Evolutionary conservation across 2,888 invertebrate species (phyloP).

Genomic region (Cyaniris semiargus): DNA sequence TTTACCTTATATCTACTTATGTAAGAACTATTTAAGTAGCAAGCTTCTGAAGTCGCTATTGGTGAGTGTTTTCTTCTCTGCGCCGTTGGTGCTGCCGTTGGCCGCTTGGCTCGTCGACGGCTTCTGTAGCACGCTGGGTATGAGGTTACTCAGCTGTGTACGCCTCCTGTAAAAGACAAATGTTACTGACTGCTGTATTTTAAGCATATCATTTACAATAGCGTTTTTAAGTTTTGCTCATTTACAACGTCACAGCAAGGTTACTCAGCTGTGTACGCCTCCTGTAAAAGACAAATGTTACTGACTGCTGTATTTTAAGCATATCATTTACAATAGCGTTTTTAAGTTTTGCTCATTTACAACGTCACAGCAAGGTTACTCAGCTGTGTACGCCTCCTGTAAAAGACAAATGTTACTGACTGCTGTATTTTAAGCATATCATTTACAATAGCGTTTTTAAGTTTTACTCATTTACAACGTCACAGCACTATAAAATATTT

Average conservation of each 20-base stretch:
- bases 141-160: slow-evolving; percentile 72
- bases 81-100: slow-evolving; percentile 48
- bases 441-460: no score
- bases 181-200: neutral
- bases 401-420: slow-evolving; percentile 30
- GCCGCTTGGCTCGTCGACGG: slow-evolving; percentile 56
- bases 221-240: no score
- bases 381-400: slow-evolving; percentile 71
- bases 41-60: slow-evolving; percentile 80
- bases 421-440: neutral
- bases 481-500: neutral
- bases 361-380: no score
- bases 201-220: no score
- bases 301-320: neutral
- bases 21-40: slow-evolving; percentile 63
- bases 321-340: no score
- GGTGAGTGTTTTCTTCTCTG: slow-evolving; percentile 59
- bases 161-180: slow-evolving; percentile 56
- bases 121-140: slow-evolving; percentile 69
- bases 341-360: no score
- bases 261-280: slow-evolving; percentile 72
- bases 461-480: no score
- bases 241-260: no score
- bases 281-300: slow-evolving; percentile 47
- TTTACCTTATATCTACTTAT: slow-evolving; percentile 23